Evolutionary conservation across 2,797 vertebrate species (phyloP).

Genomic region (Periparus ater): DNA sequence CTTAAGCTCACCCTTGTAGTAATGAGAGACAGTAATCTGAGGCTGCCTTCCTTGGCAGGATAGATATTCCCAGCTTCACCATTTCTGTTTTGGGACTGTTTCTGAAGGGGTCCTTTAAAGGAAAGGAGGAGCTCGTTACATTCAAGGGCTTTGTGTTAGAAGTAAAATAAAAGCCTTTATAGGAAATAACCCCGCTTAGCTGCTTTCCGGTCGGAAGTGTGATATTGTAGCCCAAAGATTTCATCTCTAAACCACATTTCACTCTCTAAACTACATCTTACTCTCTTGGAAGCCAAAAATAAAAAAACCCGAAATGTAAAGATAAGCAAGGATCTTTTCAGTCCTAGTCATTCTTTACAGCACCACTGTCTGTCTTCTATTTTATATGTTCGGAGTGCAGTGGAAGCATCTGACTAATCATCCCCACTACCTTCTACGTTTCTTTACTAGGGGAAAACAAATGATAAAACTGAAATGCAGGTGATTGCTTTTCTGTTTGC

Average conservation of each 20-base stretch:
- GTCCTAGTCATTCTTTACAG: background rate
- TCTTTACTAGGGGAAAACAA: background rate
- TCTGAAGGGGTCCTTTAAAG: background rate
- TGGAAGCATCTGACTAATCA: background rate
- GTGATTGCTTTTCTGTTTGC: background rate
- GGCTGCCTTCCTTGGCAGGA: background rate
- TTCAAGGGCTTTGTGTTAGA: background rate
- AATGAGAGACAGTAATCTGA: background rate
- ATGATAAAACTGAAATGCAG: background rate
- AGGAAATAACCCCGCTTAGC: background rate
- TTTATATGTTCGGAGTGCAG: background rate
- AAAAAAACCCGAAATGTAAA: background rate
- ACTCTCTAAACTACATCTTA: background rate
- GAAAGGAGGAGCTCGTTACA: background rate
- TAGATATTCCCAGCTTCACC: background rate
- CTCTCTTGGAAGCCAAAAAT: background rate
- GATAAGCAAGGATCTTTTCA: background rate
- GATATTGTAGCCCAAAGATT: background rate
- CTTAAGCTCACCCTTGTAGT: background rate
- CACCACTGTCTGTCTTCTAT: background rate
- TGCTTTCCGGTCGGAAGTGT: background rate
- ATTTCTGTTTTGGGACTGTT: background rate
- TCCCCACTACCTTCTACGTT: background rate
- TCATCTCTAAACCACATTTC: background rate
- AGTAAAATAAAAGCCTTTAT: background rate